These are phyloP conservation scores for Colostygia pectinataria DNA, from an alignment of 2,888 invertebrate genomes.

Conservation along the genomic window DNA sequence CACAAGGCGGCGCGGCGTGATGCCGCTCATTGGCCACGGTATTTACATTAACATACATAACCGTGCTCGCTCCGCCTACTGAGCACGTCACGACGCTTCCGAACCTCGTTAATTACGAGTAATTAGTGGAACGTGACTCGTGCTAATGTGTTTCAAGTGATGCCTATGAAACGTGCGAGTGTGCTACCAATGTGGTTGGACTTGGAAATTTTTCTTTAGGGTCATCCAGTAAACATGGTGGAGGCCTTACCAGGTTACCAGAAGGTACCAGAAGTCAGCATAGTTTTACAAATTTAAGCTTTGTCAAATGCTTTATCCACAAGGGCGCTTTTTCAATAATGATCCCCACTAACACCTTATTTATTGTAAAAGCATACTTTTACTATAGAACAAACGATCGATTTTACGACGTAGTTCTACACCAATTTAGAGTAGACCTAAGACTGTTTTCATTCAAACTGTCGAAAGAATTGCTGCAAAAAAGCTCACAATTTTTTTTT, in stretches of 20 bases:
- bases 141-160: slow-evolving; percentile 43
- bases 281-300: neutral
- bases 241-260: neutral
- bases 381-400: too few species aligned
- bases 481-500: neutral
- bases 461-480: too few species aligned
- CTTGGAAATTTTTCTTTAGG: slow-evolving; percentile 6
- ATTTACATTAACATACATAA: slow-evolving; percentile 78
- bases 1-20: slow-evolving; percentile 73
- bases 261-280: too few species aligned
- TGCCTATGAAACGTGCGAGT: slow-evolving; percentile 35
- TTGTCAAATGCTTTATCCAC: too few species aligned
- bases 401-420: too few species aligned
- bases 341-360: too few species aligned
- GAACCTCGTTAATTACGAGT: slow-evolving; percentile 73
- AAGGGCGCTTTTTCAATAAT: too few species aligned
- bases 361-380: too few species aligned
- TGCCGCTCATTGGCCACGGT: slow-evolving; percentile 74
- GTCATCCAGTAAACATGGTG: slow-evolving; percentile 13
- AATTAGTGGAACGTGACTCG: slow-evolving; percentile 74
- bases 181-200: slow-evolving; percentile 21
- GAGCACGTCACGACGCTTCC: slow-evolving; percentile 68
- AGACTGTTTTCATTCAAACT: too few species aligned
- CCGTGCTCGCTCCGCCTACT: slow-evolving; percentile 69
- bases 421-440: too few species aligned